A percentile compares a stretch with the other conserved stretches of the same genome.
Evolutionary conservation across 2,797 vertebrate species (phyloP).

Genomic region (Tamandua tetradactyla): DNA sequence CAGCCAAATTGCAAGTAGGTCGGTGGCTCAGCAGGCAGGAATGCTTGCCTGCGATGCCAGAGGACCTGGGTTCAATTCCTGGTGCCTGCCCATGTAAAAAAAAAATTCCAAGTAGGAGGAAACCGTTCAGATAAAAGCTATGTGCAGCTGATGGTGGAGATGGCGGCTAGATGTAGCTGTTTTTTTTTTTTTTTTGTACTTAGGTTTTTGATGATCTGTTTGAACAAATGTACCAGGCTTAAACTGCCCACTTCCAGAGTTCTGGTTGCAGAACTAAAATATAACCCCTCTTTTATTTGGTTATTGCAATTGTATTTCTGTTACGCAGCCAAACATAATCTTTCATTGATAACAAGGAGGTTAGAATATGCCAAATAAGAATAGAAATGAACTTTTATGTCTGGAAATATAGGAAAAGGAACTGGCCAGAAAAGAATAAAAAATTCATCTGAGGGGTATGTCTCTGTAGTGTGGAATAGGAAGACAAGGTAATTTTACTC

Average conservation of each 20-base stretch:
- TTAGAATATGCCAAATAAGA: not conserved
- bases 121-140: not conserved
- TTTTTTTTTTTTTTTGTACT: too few relatives aligned
- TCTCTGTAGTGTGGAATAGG: not conserved
- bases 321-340: not conserved
- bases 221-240: not conserved
- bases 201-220: not conserved
- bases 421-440: not conserved
- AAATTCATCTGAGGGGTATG: not conserved
- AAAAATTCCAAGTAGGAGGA: not conserved
- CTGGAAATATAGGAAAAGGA: not conserved
- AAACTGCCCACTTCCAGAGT: not conserved
- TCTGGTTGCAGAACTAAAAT: not conserved
- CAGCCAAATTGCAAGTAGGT: not conserved
- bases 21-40: too few relatives aligned
- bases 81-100: too few relatives aligned
- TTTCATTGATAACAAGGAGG: not conserved
- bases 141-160: not conserved
- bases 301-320: not conserved
- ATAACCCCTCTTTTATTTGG: not conserved
- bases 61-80: too few relatives aligned
- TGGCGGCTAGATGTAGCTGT: not conserved
- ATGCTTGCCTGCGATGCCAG: too few relatives aligned
- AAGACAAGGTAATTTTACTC: not conserved
- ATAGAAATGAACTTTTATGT: not conserved